Evolutionary conservation across 1,140 invertebrate genomes (phyloP).

Genomic region (Sarcophaga bullata): DNA sequence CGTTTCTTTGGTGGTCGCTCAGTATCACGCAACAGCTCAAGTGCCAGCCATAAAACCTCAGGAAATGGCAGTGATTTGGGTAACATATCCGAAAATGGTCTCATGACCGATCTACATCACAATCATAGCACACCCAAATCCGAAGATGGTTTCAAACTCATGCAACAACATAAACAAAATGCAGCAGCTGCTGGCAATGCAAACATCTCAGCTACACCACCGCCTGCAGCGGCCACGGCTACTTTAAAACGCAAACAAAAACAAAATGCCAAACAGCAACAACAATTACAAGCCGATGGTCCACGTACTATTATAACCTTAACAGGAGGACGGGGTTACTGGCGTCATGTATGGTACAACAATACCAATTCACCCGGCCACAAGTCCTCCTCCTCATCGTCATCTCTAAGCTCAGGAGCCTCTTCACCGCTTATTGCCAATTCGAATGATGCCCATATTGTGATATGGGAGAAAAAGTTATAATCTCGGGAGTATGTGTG

Average conservation of each 20-base stretch:
- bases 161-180: constrained; percentile 37
- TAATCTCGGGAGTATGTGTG: constrained; percentile 68
- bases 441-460: constrained; percentile 84
- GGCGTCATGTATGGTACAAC: constrained; percentile 75
- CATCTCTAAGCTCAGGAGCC: constrained; percentile 51
- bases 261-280: constrained; percentile 55
- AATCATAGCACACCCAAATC: constrained; percentile 50
- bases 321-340: constrained; percentile 89
- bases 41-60: constrained; percentile 72
- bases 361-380: constrained; percentile 62
- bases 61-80: constrained; percentile 67
- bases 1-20: constrained; percentile 68
- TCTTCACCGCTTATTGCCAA: constrained; percentile 69
- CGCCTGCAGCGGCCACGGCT: constrained; percentile 55
- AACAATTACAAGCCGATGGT: constrained; percentile 62
- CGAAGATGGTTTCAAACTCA: constrained; percentile 49
- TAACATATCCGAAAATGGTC: constrained; percentile 64
- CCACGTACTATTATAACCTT: constrained; percentile 84
- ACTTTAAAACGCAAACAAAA: constrained; percentile 61
- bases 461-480: constrained; percentile 92
- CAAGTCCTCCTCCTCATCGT: constrained; percentile 63
- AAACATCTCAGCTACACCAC: constrained; percentile 40
- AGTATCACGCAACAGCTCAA: constrained; percentile 78
- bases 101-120: constrained; percentile 60
- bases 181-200: constrained; percentile 6